phyloP scores from a whole-genome alignment of 2,888 invertebrate genomes.

The Sphecodes monilicornis region DNA sequence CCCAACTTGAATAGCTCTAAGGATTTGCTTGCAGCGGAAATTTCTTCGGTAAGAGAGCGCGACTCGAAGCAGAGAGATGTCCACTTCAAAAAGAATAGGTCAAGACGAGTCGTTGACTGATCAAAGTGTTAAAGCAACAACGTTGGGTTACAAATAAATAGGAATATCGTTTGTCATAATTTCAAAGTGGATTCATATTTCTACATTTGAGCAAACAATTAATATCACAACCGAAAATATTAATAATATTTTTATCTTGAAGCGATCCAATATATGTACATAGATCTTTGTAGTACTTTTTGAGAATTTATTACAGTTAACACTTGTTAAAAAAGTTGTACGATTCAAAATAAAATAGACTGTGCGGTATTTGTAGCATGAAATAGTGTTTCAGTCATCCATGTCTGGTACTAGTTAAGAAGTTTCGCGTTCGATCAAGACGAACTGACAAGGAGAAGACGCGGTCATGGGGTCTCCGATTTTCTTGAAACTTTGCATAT shows the following conservation, averaged over 20 bases:
- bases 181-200: no score
- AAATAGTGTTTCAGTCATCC: not conserved
- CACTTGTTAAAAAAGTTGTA: not conserved
- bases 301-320: no score
- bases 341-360: not conserved
- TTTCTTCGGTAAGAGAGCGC: not conserved
- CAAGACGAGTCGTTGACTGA: not conserved
- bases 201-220: not conserved
- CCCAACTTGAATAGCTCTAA: not conserved
- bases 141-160: not conserved
- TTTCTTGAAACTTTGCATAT: no score
- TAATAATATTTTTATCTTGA: no score
- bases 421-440: not conserved
- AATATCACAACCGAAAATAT: not conserved
- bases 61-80: not conserved
- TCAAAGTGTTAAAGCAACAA: not conserved
- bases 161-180: not conserved
- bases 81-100: conserved; percentile 28
- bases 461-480: no score
- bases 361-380: not conserved
- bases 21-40: conserved; percentile 8
- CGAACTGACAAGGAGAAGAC: no score
- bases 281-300: no score
- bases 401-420: not conserved
- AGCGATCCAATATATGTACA: no score